Conservation (phyloP, 2,113 vertebrate genomes). For the Proterorhinus semilunaris region DNA sequence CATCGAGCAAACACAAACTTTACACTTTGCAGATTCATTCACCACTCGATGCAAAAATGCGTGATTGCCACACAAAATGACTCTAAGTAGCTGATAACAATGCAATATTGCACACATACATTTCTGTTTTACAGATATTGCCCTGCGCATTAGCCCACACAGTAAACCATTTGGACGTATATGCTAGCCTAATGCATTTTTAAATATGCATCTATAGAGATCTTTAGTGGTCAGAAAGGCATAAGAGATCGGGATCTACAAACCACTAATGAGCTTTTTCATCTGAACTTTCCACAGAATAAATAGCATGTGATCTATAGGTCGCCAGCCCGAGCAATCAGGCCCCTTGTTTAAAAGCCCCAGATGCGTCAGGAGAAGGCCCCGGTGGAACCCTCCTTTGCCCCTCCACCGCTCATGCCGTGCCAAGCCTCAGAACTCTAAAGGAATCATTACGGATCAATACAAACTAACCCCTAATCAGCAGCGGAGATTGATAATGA, state of each 20-base stretch:
- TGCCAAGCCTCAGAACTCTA: constrained; percentile 43
- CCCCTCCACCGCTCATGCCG: constrained; percentile 27
- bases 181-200: constrained; percentile 1
- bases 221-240: constrained; percentile 30
- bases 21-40: neutral
- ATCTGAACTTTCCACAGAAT: constrained; percentile 22
- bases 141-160: neutral
- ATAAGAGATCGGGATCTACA: constrained; percentile 24
- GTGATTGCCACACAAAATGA: neutral
- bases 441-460: constrained; percentile 67
- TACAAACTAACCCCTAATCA: constrained; percentile 58
- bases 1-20: neutral
- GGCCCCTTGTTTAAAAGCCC: constrained; percentile 25
- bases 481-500: constrained; percentile 56
- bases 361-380: constrained; percentile 38
- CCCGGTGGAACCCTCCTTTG: constrained; percentile 22
- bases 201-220: constrained; percentile 10
- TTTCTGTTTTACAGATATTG: neutral
- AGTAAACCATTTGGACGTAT: neutral
- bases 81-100: neutral
- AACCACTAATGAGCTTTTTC: constrained; percentile 25
- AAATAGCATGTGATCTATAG: constrained; percentile 10
- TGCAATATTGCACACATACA: neutral
- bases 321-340: constrained; percentile 43
- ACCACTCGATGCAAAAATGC: neutral